Evolutionary conservation across 2,113 vertebrate species (phyloP).

Genomic region (Collichthys lucidus): DNA sequence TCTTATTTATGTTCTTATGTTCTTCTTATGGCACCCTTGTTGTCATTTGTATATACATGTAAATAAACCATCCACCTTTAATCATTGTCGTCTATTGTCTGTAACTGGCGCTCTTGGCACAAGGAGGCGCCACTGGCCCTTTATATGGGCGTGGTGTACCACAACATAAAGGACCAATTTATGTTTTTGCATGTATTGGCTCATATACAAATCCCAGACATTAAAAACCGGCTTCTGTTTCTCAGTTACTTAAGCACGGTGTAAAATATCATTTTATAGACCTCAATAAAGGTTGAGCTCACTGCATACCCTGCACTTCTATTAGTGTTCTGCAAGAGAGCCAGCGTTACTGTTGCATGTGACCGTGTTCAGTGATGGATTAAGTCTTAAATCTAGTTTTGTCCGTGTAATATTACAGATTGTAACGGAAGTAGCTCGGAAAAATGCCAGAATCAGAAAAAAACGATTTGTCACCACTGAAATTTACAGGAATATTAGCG

Average conservation of each 20-base stretch:
- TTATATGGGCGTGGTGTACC: neutral
- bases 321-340: neutral
- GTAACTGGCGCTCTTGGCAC: slow-evolving; percentile 16
- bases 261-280: neutral
- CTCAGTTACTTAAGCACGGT: neutral
- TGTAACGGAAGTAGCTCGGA: neutral
- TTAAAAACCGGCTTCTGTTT: neutral
- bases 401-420: neutral
- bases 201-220: neutral
- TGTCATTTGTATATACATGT: slow-evolving; percentile 78
- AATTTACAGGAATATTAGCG: neutral
- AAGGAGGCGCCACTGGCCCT: slow-evolving; percentile 32
- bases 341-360: neutral
- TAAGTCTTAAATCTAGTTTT: neutral
- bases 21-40: slow-evolving; percentile 37
- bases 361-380: neutral
- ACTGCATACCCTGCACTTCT: neutral
- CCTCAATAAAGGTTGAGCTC: neutral
- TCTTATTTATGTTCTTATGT: slow-evolving; percentile 62
- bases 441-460: neutral
- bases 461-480: neutral
- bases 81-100: neutral
- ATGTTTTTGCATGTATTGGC: neutral
- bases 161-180: neutral
- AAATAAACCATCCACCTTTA: slow-evolving; percentile 80